A percentile compares a stretch with the other conserved stretches of the same genome.
Evolutionary conservation across 2,797 vertebrate species (phyloP).

Genomic region (Sebastes diploproa): DNA sequence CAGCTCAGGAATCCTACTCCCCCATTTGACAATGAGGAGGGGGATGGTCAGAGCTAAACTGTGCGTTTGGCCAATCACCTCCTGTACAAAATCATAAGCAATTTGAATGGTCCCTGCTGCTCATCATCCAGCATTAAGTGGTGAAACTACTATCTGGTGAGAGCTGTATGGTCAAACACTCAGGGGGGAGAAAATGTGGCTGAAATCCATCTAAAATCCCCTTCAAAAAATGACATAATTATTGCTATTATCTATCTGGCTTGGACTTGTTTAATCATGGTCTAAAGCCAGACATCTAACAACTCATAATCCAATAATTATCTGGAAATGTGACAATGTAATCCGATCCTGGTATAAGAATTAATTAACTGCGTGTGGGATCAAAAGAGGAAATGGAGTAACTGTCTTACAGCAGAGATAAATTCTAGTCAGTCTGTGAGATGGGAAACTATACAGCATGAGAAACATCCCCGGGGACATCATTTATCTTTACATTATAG

Average conservation of each 20-base stretch:
- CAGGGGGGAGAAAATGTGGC: not conserved
- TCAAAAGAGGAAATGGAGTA: conserved; percentile 25
- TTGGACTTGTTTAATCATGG: conserved; percentile 27
- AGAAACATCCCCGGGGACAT: conserved; percentile 10
- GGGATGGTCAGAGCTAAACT: conserved; percentile 62
- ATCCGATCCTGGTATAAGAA: conserved; percentile 30
- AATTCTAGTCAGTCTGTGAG: not conserved
- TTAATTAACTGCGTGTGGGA: conserved; percentile 39
- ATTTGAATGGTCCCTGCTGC: conserved; percentile 49
- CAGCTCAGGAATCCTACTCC: conserved; percentile 84
- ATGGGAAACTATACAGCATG: not conserved
- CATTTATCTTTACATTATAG: conserved; percentile 13
- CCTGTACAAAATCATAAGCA: conserved; percentile 66
- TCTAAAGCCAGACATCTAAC: conserved; percentile 31
- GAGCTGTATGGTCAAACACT: conserved; percentile 9
- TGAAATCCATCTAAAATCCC: conserved; percentile 13
- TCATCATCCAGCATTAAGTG: conserved; percentile 15
- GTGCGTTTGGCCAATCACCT: conserved; percentile 61
- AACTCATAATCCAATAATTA: conserved; percentile 45
- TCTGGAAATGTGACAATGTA: conserved; percentile 35
- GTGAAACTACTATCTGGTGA: conserved; percentile 11
- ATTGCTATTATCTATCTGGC: conserved; percentile 22
- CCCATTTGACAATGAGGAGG: conserved; percentile 77
- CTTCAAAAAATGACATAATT: not conserved
- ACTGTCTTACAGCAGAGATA: conserved; percentile 12